Conservation (phyloP, 2,113 vertebrate species). For the Daboia siamensis region DNA sequence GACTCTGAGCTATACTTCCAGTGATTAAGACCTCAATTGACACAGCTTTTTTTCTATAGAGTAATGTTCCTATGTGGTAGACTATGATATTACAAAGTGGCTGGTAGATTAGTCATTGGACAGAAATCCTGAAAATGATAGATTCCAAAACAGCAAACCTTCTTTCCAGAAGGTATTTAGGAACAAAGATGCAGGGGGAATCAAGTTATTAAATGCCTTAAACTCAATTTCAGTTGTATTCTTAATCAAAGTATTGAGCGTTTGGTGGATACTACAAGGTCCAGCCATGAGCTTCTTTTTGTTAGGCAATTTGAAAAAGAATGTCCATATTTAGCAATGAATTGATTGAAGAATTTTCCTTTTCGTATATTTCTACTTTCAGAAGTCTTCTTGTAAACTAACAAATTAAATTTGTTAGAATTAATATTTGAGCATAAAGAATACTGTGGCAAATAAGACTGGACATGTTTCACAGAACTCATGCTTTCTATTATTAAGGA, state of each 20-base stretch:
- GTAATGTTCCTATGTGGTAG: slow-evolving; percentile 6
- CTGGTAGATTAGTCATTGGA: neutral
- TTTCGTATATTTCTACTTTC: neutral
- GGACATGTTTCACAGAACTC: neutral
- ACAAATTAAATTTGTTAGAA: slow-evolving; percentile 12
- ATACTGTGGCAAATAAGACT: neutral
- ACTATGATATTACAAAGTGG: slow-evolving; percentile 18
- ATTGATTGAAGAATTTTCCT: slow-evolving; percentile 13
- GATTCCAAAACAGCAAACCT: neutral
- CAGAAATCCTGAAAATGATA: slow-evolving; percentile 7
- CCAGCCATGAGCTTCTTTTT: neutral
- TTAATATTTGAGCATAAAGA: neutral
- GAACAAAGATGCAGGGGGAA: neutral
- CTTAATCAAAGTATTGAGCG: neutral
- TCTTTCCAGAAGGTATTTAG: neutral
- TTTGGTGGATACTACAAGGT: slow-evolving; percentile 4
- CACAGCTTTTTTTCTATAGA: slow-evolving; percentile 11
- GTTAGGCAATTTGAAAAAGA: neutral
- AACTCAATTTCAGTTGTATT: slow-evolving; percentile 1
- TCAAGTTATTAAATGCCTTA: neutral
- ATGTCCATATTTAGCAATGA: neutral
- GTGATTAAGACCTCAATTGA: slow-evolving; percentile 2
- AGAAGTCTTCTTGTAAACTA: neutral
- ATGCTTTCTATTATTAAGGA: neutral
- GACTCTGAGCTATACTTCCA: neutral